phyloP scores from a whole-genome alignment of 2,888 invertebrate genomes.

The Cephonodes hylas region DNA sequence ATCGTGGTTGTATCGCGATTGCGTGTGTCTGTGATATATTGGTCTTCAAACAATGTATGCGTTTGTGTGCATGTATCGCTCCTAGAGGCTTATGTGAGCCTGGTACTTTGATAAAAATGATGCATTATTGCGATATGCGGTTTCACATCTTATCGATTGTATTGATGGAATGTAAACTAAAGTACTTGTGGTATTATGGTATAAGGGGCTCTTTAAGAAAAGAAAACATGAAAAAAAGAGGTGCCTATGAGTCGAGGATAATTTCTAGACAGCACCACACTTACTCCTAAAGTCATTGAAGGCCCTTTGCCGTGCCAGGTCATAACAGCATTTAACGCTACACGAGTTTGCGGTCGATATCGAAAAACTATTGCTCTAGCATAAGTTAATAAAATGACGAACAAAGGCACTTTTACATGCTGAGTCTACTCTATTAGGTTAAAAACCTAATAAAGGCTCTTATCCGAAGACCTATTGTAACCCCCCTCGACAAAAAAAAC shows the following conservation, averaged over 20 bases:
- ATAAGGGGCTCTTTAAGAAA: no score
- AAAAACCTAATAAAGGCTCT: background rate
- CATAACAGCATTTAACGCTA: no score
- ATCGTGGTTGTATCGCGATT: background rate
- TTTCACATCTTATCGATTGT: background rate
- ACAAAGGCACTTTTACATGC: background rate
- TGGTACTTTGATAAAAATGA: background rate
- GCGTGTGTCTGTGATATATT: background rate
- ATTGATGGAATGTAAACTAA: no score
- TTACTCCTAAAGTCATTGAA: no score
- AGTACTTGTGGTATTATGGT: no score
- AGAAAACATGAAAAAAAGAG: no score
- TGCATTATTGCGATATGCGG: background rate
- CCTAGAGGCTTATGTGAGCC: background rate
- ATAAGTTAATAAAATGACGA: no score
- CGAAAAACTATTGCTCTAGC: no score
- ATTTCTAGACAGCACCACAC: no score
- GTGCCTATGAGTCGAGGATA: no score
- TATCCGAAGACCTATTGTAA: background rate
- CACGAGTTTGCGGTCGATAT: no score
- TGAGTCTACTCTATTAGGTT: background rate
- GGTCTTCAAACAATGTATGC: slow-evolving; percentile 1
- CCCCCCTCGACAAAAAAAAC: background rate
- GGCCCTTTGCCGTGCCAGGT: no score
- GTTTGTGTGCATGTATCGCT: slow-evolving; percentile 2